phyloP scores from a whole-genome alignment of 2,888 invertebrate genomes.

The Cosmia trapezina region DNA sequence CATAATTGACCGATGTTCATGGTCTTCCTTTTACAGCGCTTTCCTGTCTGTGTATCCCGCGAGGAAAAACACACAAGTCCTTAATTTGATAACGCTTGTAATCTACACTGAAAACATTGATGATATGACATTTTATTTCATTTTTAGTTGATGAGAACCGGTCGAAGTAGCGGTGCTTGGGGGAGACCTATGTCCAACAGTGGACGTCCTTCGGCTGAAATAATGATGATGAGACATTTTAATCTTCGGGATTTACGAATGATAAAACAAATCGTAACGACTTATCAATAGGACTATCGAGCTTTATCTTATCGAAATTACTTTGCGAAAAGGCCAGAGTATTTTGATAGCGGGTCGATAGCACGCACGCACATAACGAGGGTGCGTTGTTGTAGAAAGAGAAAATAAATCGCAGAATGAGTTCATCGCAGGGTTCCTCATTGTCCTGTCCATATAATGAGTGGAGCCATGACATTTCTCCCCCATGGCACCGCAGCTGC shows the following conservation, averaged over 20 bases:
- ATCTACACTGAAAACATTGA: slow-evolving; percentile 21
- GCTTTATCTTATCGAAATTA: slow-evolving; percentile 50
- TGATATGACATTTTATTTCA: background rate
- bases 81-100: slow-evolving; percentile 59
- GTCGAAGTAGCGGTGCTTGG: too few relatives aligned
- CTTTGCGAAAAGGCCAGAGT: slow-evolving; percentile 37
- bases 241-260: slow-evolving; percentile 22
- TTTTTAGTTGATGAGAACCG: slow-evolving; percentile 7
- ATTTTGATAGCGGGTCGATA: slow-evolving; percentile 55
- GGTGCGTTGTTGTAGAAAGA: slow-evolving; percentile 47
- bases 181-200: too few relatives aligned
- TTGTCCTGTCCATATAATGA: slow-evolving; percentile 74
- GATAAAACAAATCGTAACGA: slow-evolving; percentile 41
- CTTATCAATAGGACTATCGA: slow-evolving; percentile 16
- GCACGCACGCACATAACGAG: slow-evolving; percentile 42
- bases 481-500: slow-evolving; percentile 81
- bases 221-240: background rate
- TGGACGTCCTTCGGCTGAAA: too few relatives aligned
- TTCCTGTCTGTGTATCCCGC: slow-evolving; percentile 48
- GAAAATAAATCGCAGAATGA: slow-evolving; percentile 74
- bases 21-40: slow-evolving; percentile 57
- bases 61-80: slow-evolving; percentile 53
- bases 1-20: slow-evolving; percentile 63
- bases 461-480: slow-evolving; percentile 79
- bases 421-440: slow-evolving; percentile 74